Percentiles rank a stretch among this genome's conserved stretches.
phyloP scores from a whole-genome alignment of 2,888 invertebrate species.

The Ochropleura leucogaster region DNA sequence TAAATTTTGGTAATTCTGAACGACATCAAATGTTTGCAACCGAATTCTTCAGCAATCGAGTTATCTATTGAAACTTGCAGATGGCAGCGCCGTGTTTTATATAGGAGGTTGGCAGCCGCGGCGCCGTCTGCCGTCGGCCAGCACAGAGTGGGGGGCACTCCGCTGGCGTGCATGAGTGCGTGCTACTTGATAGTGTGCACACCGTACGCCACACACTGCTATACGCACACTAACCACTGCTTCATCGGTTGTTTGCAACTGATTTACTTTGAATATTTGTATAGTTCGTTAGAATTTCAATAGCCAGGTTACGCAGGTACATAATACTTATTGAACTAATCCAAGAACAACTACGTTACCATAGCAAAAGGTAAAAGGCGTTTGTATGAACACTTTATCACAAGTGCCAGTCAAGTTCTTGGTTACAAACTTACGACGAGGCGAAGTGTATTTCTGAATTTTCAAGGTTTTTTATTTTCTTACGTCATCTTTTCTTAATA shows the following conservation, averaged over 20 bases:
- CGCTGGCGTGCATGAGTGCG: constrained; percentile 65
- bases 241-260: constrained; percentile 70
- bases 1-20: constrained; percentile 76
- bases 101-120: constrained; percentile 81
- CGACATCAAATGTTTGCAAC: constrained; percentile 83
- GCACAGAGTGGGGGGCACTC: constrained; percentile 26
- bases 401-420: constrained; percentile 35
- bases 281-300: constrained; percentile 62
- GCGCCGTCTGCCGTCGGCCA: constrained; percentile 66
- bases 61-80: constrained; percentile 90
- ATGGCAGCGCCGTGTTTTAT: constrained; percentile 90
- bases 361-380: constrained; percentile 1
- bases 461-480: constrained; percentile 27
- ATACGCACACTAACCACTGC: constrained; percentile 71
- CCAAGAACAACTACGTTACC: constrained; percentile 26
- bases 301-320: constrained; percentile 51
- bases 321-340: constrained; percentile 32
- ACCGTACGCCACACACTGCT: constrained; percentile 65
- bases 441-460: constrained; percentile 20
- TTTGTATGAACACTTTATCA: not conserved
- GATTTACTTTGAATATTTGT: constrained; percentile 76
- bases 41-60: constrained; percentile 86
- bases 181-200: constrained; percentile 63
- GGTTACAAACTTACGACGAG: constrained; percentile 1
- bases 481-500: not conserved